Evolutionary conservation across 2,888 invertebrate genomes (phyloP).

Genomic region (Spisula subtruncata): DNA sequence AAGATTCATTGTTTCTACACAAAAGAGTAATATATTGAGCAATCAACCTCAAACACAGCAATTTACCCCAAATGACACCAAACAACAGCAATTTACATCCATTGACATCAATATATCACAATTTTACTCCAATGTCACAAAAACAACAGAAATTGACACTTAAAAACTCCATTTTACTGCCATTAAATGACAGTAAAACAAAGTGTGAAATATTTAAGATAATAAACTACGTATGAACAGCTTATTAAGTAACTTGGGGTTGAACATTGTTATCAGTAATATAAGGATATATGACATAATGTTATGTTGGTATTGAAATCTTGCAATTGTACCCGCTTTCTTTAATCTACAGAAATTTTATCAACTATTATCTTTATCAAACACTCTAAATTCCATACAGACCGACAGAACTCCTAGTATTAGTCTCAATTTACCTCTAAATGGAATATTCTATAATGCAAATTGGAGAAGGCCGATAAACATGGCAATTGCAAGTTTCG

Average conservation of each 20-base stretch:
- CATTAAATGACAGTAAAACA: not conserved
- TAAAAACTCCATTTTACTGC: too few relatives aligned
- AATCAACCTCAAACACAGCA: not conserved
- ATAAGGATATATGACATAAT: conserved; percentile 12
- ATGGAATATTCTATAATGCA: not conserved
- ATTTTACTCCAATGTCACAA: too few relatives aligned
- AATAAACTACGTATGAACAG: not conserved
- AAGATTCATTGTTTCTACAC: not conserved
- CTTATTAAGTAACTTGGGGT: not conserved
- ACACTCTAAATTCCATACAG: conserved; percentile 3
- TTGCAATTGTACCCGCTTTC: not conserved
- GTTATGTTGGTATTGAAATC: not conserved
- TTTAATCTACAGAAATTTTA: not conserved
- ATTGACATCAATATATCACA: too few relatives aligned
- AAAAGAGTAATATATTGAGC: conserved; percentile 1
- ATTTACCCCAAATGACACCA: conserved; percentile 15
- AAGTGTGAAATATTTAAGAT: conserved; percentile 29
- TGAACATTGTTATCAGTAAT: not conserved
- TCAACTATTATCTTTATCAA: not conserved
- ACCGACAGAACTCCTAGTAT: not conserved
- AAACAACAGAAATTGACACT: too few relatives aligned
- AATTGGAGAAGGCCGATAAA: too few relatives aligned
- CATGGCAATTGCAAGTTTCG: too few relatives aligned
- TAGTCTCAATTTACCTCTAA: not conserved
- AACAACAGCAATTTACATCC: not conserved